Conservation (phyloP, 2,113 vertebrate genomes). For the Nematolebias whitei region DNA sequence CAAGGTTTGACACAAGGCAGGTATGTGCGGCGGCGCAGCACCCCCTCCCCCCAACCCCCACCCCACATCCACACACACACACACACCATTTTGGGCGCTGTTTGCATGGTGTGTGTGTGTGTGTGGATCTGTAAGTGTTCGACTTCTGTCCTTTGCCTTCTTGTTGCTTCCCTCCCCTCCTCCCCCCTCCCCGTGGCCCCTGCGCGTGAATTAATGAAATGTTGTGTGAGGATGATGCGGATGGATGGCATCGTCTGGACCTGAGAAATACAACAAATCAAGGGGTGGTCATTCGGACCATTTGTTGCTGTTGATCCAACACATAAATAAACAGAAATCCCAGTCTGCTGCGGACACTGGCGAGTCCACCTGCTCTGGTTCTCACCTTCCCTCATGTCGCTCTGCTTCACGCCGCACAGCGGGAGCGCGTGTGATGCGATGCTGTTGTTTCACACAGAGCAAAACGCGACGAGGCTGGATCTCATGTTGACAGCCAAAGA, state of each 20-base stretch:
- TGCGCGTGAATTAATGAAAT: slow-evolving; percentile 65
- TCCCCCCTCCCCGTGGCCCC: slow-evolving; percentile 63
- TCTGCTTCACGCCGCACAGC: slow-evolving; percentile 45
- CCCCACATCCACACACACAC: too few species aligned
- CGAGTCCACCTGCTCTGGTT: slow-evolving; percentile 23
- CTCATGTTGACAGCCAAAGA: slow-evolving; percentile 38
- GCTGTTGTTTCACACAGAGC: slow-evolving; percentile 61
- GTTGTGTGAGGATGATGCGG: slow-evolving; percentile 56
- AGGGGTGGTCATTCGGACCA: background rate
- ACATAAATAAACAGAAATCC: background rate
- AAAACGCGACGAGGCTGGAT: slow-evolving; percentile 37
- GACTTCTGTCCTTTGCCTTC: slow-evolving; percentile 56
- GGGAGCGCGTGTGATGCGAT: slow-evolving; percentile 61
- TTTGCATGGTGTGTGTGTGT: slow-evolving; percentile 73
- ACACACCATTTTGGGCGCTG: background rate
- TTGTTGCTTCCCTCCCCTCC: slow-evolving; percentile 68
- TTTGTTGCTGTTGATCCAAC: background rate
- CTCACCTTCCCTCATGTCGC: slow-evolving; percentile 40
- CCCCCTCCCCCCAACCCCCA: background rate
- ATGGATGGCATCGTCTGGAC: slow-evolving; percentile 43
- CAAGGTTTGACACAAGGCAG: slow-evolving; percentile 55
- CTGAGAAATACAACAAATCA: slow-evolving; percentile 12
- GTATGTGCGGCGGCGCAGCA: slow-evolving; percentile 61
- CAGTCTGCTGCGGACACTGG: slow-evolving; percentile 25
- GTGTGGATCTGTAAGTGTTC: slow-evolving; percentile 36